Percentiles rank a stretch among this genome's conserved stretches.
phyloP scores from a whole-genome alignment of 2,113 vertebrate species.

The Notarius lentiginosus region DNA sequence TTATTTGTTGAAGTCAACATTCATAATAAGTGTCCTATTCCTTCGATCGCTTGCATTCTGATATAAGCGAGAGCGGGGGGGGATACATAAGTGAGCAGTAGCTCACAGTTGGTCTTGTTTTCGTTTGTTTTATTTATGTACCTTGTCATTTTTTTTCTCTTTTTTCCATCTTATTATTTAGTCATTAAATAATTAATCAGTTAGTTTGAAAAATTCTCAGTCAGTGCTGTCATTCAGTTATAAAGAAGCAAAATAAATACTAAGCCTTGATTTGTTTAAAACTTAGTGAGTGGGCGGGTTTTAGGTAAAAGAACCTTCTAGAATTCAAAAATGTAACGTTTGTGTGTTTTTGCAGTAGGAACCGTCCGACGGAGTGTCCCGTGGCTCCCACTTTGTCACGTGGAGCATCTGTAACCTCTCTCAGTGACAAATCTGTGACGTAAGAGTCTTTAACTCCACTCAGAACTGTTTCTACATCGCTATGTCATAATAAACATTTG shows the following conservation, averaged over 20 bases:
- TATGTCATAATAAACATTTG: not conserved
- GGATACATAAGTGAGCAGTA: no score
- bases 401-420: conserved; percentile 47
- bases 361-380: conserved; percentile 63
- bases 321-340: not conserved
- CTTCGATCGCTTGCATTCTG: no score
- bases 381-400: conserved; percentile 60
- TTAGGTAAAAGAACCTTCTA: not conserved
- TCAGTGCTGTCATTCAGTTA: not conserved
- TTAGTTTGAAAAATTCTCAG: not conserved
- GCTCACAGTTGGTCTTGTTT: no score
- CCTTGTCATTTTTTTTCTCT: not conserved
- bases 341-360: conserved; percentile 52
- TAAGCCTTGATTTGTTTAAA: not conserved
- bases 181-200: not conserved
- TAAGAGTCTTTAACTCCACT: conserved; percentile 20
- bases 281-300: not conserved
- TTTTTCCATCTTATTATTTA: not conserved
- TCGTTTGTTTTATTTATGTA: no score
- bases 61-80: no score
- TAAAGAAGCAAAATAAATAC: not conserved
- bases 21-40: no score
- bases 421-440: conserved; percentile 51
- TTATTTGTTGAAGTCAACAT: no score
- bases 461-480: not conserved